Evolutionary conservation across 2,797 vertebrate species (phyloP).

Genomic region (Hyperoplus immaculatus): DNA sequence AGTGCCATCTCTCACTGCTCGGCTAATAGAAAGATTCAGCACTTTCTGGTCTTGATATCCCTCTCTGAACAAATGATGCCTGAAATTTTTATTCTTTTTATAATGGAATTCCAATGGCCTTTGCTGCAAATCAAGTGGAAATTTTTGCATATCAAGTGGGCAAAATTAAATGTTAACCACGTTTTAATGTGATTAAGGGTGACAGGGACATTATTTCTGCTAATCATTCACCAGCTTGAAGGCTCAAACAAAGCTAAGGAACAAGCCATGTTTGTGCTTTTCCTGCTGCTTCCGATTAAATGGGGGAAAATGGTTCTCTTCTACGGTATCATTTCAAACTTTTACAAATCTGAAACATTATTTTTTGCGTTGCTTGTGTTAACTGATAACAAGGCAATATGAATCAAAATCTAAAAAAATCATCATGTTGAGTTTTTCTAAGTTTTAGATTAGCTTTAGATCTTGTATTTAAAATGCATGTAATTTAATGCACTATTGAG

Average conservation of each 20-base stretch:
- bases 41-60: slow-evolving; percentile 95
- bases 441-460: slow-evolving; percentile 39
- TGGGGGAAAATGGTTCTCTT: slow-evolving; percentile 33
- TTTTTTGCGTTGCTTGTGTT: slow-evolving; percentile 18
- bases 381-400: slow-evolving; percentile 6
- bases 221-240: slow-evolving; percentile 98
- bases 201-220: slow-evolving; percentile 99
- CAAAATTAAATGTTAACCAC: slow-evolving; percentile 99
- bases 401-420: slow-evolving; percentile 24
- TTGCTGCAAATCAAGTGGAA: slow-evolving; percentile 99
- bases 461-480: slow-evolving; percentile 49
- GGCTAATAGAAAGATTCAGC: slow-evolving; percentile 98
- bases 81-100: slow-evolving; percentile 99
- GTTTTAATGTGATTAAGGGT: slow-evolving; percentile 99
- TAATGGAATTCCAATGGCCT: slow-evolving; percentile 99
- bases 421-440: slow-evolving; percentile 21
- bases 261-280: slow-evolving; percentile 86
- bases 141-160: slow-evolving; percentile 99
- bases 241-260: slow-evolving; percentile 93
- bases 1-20: slow-evolving; percentile 93
- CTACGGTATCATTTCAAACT: slow-evolving; percentile 20
- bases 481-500: slow-evolving; percentile 67
- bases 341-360: slow-evolving; percentile 31
- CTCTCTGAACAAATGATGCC: slow-evolving; percentile 99
- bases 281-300: slow-evolving; percentile 56